A percentile compares a stretch with the other conserved stretches of the same genome.
phyloP scores from a whole-genome alignment of 2,113 vertebrate species.

The Edolisoma coerulescens region DNA sequence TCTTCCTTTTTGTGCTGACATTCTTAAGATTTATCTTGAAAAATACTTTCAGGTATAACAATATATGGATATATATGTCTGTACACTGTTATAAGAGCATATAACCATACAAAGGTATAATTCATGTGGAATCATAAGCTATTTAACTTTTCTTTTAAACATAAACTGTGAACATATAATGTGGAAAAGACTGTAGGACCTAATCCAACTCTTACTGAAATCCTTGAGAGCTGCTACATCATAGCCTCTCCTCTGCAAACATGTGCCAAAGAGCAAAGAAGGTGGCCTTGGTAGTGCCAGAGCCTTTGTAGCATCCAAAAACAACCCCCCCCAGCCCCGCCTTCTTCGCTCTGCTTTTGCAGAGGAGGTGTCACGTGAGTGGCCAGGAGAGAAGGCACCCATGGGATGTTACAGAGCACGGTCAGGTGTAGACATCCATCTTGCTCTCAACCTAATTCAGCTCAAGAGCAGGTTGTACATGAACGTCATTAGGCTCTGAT shows the following conservation, averaged over 20 bases:
- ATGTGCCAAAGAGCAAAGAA: neutral
- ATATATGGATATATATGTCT: neutral
- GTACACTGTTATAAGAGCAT: neutral
- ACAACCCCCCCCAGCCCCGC: rapidly evolving
- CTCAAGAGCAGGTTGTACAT: neutral
- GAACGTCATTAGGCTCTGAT: neutral
- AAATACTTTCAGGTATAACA: neutral
- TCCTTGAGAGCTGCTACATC: neutral
- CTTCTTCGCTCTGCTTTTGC: neutral
- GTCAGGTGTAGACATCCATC: too few relatives aligned
- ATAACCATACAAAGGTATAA: neutral
- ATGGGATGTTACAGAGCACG: rapidly evolving
- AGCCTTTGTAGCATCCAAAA: neutral
- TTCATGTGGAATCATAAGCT: neutral
- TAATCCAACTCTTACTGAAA: neutral
- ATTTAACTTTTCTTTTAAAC: neutral
- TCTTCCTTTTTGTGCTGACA: neutral
- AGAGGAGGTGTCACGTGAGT: neutral
- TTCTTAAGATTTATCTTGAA: neutral
- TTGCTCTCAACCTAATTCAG: neutral
- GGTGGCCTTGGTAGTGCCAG: neutral
- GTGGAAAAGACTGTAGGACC: neutral
- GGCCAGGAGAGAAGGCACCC: neutral
- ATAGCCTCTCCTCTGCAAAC: neutral
- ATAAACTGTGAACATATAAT: neutral